phyloP scores from a whole-genome alignment of 2,888 invertebrate species.

The Agriopis leucophaearia region DNA sequence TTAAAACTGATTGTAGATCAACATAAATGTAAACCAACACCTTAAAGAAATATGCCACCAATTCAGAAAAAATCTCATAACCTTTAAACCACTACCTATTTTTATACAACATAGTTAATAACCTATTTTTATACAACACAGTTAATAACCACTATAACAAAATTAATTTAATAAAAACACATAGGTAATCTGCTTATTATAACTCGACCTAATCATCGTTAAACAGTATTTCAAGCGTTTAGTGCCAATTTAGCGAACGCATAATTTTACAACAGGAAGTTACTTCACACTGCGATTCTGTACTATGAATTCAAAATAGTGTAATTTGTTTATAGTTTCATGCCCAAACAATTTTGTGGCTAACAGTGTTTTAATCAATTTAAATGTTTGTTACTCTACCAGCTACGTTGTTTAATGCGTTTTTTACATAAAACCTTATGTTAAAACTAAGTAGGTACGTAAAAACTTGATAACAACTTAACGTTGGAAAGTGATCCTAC shows the following conservation, averaged over 20 bases:
- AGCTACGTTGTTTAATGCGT: conserved; percentile 1
- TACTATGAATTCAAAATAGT: conserved; percentile 30
- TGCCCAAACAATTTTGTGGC: conserved; percentile 21
- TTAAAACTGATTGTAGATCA: too few relatives aligned
- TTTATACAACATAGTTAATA: too few relatives aligned
- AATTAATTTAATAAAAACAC: conserved; percentile 1
- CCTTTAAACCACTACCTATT: too few relatives aligned
- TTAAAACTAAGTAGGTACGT: not conserved
- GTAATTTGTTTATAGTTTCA: conserved; percentile 34
- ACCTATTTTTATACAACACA: too few relatives aligned
- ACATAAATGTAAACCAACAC: too few relatives aligned
- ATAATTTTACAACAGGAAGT: conserved; percentile 38
- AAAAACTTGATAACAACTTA: too few relatives aligned
- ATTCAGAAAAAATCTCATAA: too few relatives aligned
- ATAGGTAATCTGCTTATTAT: conserved; percentile 13
- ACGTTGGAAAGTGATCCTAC: too few relatives aligned
- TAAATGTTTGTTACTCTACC: conserved; percentile 18
- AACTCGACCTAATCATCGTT: conserved; percentile 26
- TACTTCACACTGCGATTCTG: conserved; percentile 37
- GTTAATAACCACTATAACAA: too few relatives aligned
- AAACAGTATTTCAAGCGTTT: conserved; percentile 31
- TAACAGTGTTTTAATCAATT: conserved; percentile 15
- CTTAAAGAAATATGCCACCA: too few relatives aligned
- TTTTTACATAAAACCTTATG: not conserved
- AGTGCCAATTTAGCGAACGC: conserved; percentile 31